Percentiles rank a stretch among this genome's conserved stretches.
phyloP scores from a whole-genome alignment of 2,113 vertebrate species.

The Trochalopteron elliotii region DNA sequence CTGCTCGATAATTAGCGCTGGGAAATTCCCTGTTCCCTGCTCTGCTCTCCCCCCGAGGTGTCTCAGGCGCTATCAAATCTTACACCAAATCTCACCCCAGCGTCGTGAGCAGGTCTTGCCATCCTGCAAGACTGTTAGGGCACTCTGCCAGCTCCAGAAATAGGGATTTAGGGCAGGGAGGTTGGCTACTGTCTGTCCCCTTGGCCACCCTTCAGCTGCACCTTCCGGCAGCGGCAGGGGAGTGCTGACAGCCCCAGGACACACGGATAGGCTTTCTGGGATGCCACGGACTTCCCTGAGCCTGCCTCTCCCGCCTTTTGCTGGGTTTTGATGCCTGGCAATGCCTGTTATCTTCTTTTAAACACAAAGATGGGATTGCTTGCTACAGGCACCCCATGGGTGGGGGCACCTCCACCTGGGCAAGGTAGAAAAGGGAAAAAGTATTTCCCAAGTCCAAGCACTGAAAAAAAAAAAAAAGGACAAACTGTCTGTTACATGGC shows the following conservation, averaged over 20 bases:
- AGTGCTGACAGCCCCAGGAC: background rate
- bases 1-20: background rate
- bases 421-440: background rate
- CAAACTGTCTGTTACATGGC: background rate
- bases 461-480: background rate
- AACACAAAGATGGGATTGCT: background rate
- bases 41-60: background rate
- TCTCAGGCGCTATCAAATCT: background rate
- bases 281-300: background rate
- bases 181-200: background rate
- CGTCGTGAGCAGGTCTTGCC: fast-evolving
- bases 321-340: background rate
- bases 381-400: background rate
- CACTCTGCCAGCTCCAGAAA: background rate
- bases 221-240: fast-evolving
- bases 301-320: background rate
- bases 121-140: background rate
- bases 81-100: background rate
- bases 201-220: background rate
- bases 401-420: background rate
- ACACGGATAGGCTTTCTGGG: background rate
- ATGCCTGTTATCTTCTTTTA: background rate
- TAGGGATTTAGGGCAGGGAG: background rate
- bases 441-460: background rate
- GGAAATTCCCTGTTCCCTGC: background rate